Conservation (phyloP, 2,888 invertebrate genomes). For the Tenthredo mesomela region DNA sequence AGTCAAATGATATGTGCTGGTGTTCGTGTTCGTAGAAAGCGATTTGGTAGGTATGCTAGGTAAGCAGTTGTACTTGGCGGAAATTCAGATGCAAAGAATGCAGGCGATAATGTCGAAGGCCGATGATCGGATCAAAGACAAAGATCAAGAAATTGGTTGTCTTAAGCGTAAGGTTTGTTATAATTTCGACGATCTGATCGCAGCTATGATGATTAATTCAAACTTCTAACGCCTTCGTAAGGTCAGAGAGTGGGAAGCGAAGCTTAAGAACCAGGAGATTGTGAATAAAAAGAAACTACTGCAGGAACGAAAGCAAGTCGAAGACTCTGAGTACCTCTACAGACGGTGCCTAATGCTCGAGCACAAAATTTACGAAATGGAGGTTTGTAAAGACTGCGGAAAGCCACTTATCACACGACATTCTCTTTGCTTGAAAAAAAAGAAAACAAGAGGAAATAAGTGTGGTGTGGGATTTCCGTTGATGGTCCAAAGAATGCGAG, state of each 20-base stretch:
- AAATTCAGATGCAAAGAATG: conserved; percentile 68
- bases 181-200: not conserved
- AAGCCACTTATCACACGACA: not conserved
- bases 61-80: conserved; percentile 67
- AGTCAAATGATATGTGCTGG: not conserved
- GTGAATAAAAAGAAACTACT: conserved; percentile 64
- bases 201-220: not conserved
- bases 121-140: conserved; percentile 65
- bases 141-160: conserved; percentile 68
- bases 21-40: conserved; percentile 61
- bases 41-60: conserved; percentile 66
- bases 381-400: conserved; percentile 63
- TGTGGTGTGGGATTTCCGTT: not conserved
- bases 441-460: not conserved
- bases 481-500: not conserved
- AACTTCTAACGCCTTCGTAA: conserved; percentile 52
- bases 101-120: conserved; percentile 65
- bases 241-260: conserved; percentile 70
- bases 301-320: conserved; percentile 61
- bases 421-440: not conserved
- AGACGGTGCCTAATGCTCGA: conserved; percentile 68
- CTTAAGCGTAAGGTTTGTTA: conserved; percentile 69
- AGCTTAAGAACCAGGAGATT: conserved; percentile 63
- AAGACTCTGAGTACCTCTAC: conserved; percentile 69
- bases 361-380: conserved; percentile 70